Base-by-base conservation (phyloP, 2,113 vertebrate species). In the Peromyscus leucopus region DNA sequence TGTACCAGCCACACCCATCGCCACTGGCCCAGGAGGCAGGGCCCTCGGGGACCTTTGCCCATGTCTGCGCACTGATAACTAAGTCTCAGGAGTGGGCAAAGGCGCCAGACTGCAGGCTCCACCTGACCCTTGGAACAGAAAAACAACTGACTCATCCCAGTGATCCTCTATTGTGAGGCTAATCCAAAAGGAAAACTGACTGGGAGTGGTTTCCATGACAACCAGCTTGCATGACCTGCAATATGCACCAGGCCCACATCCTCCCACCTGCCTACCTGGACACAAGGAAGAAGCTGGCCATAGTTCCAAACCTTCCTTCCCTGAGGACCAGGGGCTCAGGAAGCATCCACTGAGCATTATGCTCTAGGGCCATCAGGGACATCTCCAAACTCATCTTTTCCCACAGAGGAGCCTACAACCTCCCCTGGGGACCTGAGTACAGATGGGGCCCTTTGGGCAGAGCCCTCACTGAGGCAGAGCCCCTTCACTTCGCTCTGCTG, bases 71-170 rank as follows among this genome's bases (percentile, higher is more conserved):
- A 16, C 76, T 63, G 96, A 97, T 39, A 96, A 83, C 46, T 13
- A 67, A 75, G 17, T 57, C 87, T 85, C 13, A 2, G 83, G 71
- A 76, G 51, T 11, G 48, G 85, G 74, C 3, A 0, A 71, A 0
- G 42, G 88, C 80, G 87, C 90, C 84, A 85, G 89, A 83, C 84
- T 75, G 79, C 51, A 55, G 87, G 75, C 36, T 94, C 48, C 74
- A 51, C 10, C 0, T 57, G 82, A 86, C 85, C 76, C 86, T 63
- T 88, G 51, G 88, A 86, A 24, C 92, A 92, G 67, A 71, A 96
- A 91, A 94, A 87, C 94, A 95, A 92, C 46, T 57, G 95, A 96
- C 91, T 96, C 95, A 97, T 90, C 97, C 71, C 46, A 48, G 2
- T 0, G 48, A 61, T 57, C 93, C 57, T 78, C 13, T 71, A 65